Percentiles rank a stretch among this genome's conserved stretches.
Conservation (phyloP, 2,888 invertebrate species). For the Deilephila porcellus region DNA sequence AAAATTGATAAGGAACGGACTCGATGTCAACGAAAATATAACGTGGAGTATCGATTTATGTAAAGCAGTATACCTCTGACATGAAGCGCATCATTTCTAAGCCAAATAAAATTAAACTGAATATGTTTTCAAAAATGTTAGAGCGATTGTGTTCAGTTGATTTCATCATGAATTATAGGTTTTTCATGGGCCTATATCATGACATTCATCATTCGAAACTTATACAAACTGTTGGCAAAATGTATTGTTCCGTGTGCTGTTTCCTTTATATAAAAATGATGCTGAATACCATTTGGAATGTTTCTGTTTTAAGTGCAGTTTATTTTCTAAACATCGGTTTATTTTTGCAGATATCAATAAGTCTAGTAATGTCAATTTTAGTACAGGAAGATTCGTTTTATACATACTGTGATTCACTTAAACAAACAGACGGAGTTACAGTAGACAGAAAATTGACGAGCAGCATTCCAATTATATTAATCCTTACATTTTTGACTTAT, state of each 20-base stretch:
- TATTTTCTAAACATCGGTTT: neutral
- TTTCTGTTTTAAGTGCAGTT: neutral
- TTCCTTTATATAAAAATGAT: neutral
- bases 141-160: conserved; percentile 28
- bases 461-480: neutral
- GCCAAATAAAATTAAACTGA: no score
- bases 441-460: neutral
- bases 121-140: no score
- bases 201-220: neutral
- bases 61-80: no score
- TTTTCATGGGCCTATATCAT: neutral
- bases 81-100: no score
- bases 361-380: neutral
- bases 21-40: no score
- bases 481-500: neutral
- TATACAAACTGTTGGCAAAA: neutral
- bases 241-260: neutral
- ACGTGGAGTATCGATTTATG: no score
- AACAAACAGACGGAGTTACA: no score
- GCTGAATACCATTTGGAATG: neutral
- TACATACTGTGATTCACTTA: neutral
- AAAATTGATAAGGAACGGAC: no score
- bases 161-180: conserved; percentile 18
- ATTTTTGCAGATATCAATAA: neutral
- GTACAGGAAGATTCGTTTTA: neutral